Base-by-base conservation (phyloP, 2,113 vertebrate genomes). In the Numida meleagris region DNA sequence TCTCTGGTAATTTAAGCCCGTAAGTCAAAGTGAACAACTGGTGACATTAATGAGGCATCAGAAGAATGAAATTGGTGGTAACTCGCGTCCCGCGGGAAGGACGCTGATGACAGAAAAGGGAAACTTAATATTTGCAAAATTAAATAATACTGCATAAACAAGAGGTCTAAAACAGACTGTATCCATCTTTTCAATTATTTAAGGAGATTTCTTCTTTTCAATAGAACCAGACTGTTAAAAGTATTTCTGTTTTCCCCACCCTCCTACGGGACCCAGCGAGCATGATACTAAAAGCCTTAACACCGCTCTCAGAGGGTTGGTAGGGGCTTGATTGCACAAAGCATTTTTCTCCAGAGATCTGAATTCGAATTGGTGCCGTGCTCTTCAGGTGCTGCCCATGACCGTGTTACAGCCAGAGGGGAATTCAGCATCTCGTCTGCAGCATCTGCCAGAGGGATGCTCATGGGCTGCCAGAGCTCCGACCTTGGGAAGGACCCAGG, bases 101-200 rank as follows among this genome's bases (percentile, higher is more conserved):
- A 31, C 36, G 85, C 51, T 77, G 95, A 68, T 94, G 94, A 92
- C 79, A 71, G 94, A 94, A 55, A 58, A 79, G 76, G 68, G 90
- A 94, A 93, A 97, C 73, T 34, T 71, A 94, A 95, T 96, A 92
- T 89, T 91, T 94, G 93, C 86, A 90, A 91, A 95, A 96, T 80
- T 55, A 92, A 77, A 73, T 57, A 81, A 91, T 67, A 59, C 10
- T 72, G 89, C 91, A 58, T 77, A 96, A 95, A 94, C 23, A 31
- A 79, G 87, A 89, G 88, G 36, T 36, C 83, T 48, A 70, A 88
- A 83, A 3, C 94, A 94, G 95, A 75, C 80, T 91, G 77, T 59
- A 85, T 94, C 96, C 78, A 62, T 84, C 95, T 78, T 77, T 91
- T 86, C 70, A 88, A 96, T 78, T 76, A 59, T 96, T 95, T 92